phyloP scores from a whole-genome alignment of 2,888 invertebrate genomes.

The Sclerodermus sp. region DNA sequence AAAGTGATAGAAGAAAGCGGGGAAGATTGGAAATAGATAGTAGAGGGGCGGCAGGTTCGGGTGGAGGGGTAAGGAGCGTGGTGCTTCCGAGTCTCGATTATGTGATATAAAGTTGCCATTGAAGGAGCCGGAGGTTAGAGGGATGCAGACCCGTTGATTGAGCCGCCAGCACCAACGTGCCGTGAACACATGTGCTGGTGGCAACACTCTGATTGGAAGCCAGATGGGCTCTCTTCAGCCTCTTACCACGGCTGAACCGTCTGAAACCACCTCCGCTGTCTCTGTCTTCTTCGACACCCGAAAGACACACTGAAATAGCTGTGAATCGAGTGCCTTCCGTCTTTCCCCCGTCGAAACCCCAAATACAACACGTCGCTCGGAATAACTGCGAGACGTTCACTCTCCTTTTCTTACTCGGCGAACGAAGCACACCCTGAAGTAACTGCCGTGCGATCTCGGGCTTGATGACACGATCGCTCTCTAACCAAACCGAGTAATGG shows the following conservation, averaged over 20 bases:
- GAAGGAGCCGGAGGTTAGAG: conserved; percentile 29
- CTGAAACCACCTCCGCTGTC: conserved; percentile 7
- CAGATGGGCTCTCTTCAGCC: conserved; percentile 48
- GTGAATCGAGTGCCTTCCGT: no score
- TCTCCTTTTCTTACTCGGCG: no score
- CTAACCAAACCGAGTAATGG: no score
- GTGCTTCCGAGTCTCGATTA: conserved; percentile 36
- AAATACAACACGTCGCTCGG: no score
- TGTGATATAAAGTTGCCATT: conserved; percentile 42
- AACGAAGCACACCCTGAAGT: no score
- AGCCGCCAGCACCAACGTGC: conserved; percentile 40
- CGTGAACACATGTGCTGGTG: conserved; percentile 49
- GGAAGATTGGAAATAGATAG: neutral
- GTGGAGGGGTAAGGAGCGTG: conserved; percentile 19
- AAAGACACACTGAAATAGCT: conserved; percentile 17
- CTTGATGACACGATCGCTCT: no score
- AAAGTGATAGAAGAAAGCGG: conserved; percentile 3
- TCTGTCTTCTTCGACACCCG: conserved; percentile 19
- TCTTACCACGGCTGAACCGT: conserved; percentile 31
- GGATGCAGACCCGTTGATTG: conserved; percentile 45
- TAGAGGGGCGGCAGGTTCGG: neutral
- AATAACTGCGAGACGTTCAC: no score
- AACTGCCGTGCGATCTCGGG: no score
- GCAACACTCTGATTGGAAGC: conserved; percentile 50
- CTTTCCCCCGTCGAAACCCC: no score